Base-by-base conservation (phyloP, 2,113 vertebrate genomes). In the Gobius niger region DNA sequence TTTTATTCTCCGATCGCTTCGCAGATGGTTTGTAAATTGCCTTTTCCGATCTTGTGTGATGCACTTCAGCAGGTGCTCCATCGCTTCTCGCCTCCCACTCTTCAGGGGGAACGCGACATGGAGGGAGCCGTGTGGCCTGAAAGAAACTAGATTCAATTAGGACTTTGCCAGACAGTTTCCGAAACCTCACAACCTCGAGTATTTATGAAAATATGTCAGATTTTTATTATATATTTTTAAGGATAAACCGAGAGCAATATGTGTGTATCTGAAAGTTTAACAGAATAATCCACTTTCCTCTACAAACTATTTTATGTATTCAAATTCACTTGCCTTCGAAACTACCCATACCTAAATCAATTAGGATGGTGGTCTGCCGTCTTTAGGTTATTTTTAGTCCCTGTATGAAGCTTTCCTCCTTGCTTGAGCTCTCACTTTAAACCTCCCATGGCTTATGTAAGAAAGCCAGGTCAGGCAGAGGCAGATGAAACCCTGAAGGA, bases 71-170 rank as follows among this genome's bases (percentile, higher is more conserved):
- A 84, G 80, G 80, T 77, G 81, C 74, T 70, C 69, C 80, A 61
- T 81, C 69, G 4, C 49, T 67, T 76, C 70, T 81, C 64, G 75
- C 80, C 71, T 79, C 79, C 70, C 69, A 75, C 81, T 81, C 65
- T 53, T 81, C 63, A 64, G 71, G 74, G 83, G 50, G 62, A 44
- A 65, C 46, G 70, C 41, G 65, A 42, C 69, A 75, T 56, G 0
- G 61, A 70, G 72, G 74, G 72, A 74, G 65, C 50, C 7, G 72
- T 70, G 62, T 80, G 71, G 81, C 71, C 78, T 75, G 77, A 82
- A 71, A 67, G 78, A 80, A 68, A 34, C 24, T 34, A 80, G 75
- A 68, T 64, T 81, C 75, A 82, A 80, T 86, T 88, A 80, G 73
- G 70, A 74, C 53, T 74, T 75, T 54, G 74, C 74, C 67, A 49